A percentile compares a stretch with the other conserved stretches of the same genome.
phyloP scores from a whole-genome alignment of 2,888 invertebrate genomes.

The Eubasilissa splendida region DNA sequence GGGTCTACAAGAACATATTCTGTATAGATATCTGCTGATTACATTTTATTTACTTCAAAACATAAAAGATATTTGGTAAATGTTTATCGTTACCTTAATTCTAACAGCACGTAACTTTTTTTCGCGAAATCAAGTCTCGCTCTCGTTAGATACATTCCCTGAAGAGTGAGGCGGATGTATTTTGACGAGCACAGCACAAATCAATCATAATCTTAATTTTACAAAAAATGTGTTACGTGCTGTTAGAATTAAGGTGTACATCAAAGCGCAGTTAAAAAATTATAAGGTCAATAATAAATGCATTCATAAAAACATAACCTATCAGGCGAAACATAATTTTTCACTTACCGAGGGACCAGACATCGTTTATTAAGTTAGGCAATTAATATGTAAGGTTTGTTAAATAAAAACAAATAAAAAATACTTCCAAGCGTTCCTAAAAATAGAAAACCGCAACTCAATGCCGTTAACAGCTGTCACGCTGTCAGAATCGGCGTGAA shows the following conservation, averaged over 20 bases:
- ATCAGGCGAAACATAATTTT: not conserved
- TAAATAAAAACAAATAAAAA: not conserved
- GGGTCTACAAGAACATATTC: not conserved
- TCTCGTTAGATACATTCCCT: too few relatives aligned
- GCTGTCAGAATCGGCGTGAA: not conserved
- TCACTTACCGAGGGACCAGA: not conserved
- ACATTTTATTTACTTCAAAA: not conserved
- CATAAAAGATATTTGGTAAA: not conserved
- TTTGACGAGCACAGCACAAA: too few relatives aligned
- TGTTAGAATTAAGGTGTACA: too few relatives aligned
- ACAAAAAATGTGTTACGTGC: too few relatives aligned
- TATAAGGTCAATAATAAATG: not conserved
- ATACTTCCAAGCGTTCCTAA: not conserved
- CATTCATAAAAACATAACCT: conserved; percentile 18
- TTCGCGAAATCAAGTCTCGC: too few relatives aligned
- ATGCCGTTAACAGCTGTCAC: conserved; percentile 3
- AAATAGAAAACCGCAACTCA: not conserved
- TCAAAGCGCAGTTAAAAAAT: too few relatives aligned
- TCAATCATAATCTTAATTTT: too few relatives aligned
- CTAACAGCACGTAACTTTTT: too few relatives aligned
- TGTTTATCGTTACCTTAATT: too few relatives aligned
- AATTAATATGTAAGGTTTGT: not conserved
- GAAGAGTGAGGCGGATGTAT: too few relatives aligned
- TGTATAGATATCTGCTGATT: too few relatives aligned
- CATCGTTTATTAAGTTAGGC: not conserved